phyloP scores from a whole-genome alignment of 2,888 invertebrate genomes.

The Cyclophora punctaria region DNA sequence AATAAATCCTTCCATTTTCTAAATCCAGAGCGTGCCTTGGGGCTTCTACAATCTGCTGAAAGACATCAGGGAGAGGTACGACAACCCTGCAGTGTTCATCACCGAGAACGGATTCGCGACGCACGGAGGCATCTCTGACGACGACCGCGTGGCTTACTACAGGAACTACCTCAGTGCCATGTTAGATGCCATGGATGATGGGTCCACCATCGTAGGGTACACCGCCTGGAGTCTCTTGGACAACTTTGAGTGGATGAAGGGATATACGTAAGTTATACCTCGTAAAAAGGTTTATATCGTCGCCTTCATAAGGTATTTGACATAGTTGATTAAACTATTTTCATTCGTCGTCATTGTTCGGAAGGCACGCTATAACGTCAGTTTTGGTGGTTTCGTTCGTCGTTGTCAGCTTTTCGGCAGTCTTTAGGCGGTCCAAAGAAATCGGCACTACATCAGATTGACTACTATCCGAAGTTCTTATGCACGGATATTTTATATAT shows the following conservation, averaged over 20 bases:
- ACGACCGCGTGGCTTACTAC: slow-evolving; percentile 46
- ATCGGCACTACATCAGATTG: too few species aligned
- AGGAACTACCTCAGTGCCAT: slow-evolving; percentile 48
- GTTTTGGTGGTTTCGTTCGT: too few species aligned
- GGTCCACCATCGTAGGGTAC: slow-evolving; percentile 60
- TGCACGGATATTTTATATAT: too few species aligned
- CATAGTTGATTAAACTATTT: too few species aligned
- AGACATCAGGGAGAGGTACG: slow-evolving; percentile 56
- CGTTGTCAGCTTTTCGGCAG: too few species aligned
- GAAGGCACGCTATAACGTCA: too few species aligned
- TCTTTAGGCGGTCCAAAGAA: too few species aligned
- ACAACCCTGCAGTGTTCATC: slow-evolving; percentile 68
- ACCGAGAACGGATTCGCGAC: slow-evolving; percentile 72
- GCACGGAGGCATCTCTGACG: slow-evolving; percentile 43
- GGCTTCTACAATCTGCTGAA: slow-evolving; percentile 71
- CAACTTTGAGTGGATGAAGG: slow-evolving; percentile 76
- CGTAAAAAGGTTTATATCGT: too few species aligned
- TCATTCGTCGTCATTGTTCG: too few species aligned
- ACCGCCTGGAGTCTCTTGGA: slow-evolving; percentile 77
- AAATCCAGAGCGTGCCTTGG: slow-evolving; percentile 59
- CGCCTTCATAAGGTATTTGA: too few species aligned
- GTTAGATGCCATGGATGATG: slow-evolving; percentile 54
- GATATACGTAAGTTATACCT: slow-evolving; percentile 58
- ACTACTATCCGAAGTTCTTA: too few species aligned
- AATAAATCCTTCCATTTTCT: neutral